phyloP scores from a whole-genome alignment of 2,113 vertebrate genomes.

The Himantopus leucocephalus region DNA sequence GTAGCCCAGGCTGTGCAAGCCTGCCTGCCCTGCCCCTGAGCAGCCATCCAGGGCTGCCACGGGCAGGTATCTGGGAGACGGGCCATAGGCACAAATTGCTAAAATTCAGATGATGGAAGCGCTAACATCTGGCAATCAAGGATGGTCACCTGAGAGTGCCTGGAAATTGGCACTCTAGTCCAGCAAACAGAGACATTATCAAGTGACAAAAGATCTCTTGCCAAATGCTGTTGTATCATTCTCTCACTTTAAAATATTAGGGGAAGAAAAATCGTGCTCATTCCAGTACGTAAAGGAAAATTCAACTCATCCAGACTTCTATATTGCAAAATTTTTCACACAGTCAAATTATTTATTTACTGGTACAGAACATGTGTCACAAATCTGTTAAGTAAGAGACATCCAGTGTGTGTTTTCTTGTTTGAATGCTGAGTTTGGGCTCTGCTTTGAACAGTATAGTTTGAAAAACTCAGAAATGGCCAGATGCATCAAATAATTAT shows the following conservation, averaged over 20 bases:
- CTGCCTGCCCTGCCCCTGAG: not conserved
- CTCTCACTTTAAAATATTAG: not conserved
- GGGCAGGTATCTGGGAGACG: rapidly evolving
- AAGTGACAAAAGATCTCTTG: not conserved
- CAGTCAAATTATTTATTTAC: not conserved
- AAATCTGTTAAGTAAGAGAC: not conserved
- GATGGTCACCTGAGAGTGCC: not conserved
- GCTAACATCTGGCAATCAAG: constrained; percentile 9
- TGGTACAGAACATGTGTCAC: not conserved
- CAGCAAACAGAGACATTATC: not conserved
- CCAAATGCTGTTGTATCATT: not conserved
- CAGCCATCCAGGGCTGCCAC: not conserved
- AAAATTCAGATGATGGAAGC: constrained; percentile 1
- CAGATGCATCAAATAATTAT: not conserved
- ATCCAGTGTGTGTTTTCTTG: not conserved
- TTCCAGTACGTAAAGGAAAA: not conserved
- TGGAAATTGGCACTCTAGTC: not conserved
- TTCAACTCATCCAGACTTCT: not conserved
- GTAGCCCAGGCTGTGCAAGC: not conserved
- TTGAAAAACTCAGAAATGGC: not conserved
- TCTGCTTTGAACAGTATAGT: not conserved
- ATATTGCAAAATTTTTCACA: not conserved
- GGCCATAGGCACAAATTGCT: not conserved
- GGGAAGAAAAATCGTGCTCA: not conserved
- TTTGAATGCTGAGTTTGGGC: not conserved